phyloP scores from a whole-genome alignment of 53 echinoderm and acorn worm species.

The Luidia sarsii region DNA sequence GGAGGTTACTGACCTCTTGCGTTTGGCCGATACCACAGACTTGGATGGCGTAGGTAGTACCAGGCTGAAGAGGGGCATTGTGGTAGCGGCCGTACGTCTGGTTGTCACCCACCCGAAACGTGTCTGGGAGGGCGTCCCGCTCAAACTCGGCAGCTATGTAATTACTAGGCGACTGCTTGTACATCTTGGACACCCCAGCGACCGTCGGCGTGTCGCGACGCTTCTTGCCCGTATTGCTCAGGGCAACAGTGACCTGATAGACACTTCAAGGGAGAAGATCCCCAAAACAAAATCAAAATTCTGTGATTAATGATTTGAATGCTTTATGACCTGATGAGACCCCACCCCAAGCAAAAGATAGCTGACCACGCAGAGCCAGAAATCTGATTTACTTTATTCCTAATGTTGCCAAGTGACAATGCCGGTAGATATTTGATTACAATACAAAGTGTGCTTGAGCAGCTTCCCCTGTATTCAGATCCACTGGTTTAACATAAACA shows the following conservation, averaged over 20 bases:
- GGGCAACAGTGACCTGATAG: slow-evolving; percentile 59
- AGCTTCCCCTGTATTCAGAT: no score
- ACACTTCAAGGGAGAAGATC: background rate
- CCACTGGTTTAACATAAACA: no score
- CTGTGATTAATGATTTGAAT: no score
- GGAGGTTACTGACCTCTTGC: slow-evolving; percentile 23
- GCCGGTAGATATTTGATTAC: no score
- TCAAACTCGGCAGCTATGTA: slow-evolving; percentile 84
- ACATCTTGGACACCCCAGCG: no score
- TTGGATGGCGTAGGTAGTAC: slow-evolving; percentile 57
- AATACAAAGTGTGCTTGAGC: no score
- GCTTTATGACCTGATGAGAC: no score
- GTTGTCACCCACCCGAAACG: slow-evolving; percentile 77
- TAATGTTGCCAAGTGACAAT: no score
- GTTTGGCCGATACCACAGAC: slow-evolving; percentile 71
- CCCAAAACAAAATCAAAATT: background rate
- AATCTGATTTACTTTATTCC: no score
- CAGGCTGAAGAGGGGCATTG: slow-evolving; percentile 70
- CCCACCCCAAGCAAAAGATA: no score
- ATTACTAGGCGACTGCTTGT: slow-evolving; percentile 46
- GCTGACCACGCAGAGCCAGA: no score
- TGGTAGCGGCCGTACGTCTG: slow-evolving; percentile 67
- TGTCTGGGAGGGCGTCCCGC: slow-evolving; percentile 46
- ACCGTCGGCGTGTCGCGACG: background rate
- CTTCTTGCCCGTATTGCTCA: slow-evolving; percentile 2